Base-by-base conservation (phyloP, 1,140 invertebrate species). In the Aphis craccivora region DNA sequence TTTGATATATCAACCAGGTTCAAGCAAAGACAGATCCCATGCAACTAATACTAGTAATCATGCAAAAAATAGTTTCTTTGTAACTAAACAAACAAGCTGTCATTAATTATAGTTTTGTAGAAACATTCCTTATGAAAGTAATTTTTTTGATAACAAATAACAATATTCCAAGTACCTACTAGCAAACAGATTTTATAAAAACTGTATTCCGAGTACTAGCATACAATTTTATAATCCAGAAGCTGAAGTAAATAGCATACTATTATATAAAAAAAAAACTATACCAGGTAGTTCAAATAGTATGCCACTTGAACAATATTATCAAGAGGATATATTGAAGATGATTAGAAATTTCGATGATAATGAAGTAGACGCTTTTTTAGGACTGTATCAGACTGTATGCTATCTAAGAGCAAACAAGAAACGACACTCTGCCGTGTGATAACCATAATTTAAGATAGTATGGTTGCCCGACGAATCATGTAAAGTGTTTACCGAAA, bases 181-280 rank as follows among this genome's bases (percentile, higher is more conserved):
- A 93, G 9, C 20, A n/a, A 83, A 30, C 14, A 81, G 9, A 94
- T 95, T 94, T 76, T 95, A 95, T 94, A 53, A 91, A 40, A 94
- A 94, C 94, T 94, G 94, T 94, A 90, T 89, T 67, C 88, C 92
- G 93, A 94, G 30, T 91, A 93, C 90, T 91, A 83, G 25, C 90
- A 95, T 94, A 94, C 91, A 94, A 94, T 94, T 94, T 91, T 93
- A 94, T 95, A 94, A 92, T 94, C 94, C 94, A 93, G n/a, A n/a
- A n/a, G n/a, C n/a, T n/a, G n/a, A n/a, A n/a, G n/a, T n/a, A n/a
- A n/a, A n/a, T n/a, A n/a, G n/a, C 40, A 95, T 97, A 86, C 95
- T 98, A n/a, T 95, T 98, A 4, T 98, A 98, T 95, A 97, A 98
- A 94, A n/a, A n/a, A n/a, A 98, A 98, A 95, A 98, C 97, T 45